phyloP scores from a whole-genome alignment of 2,888 invertebrate species.

The Bugula neritina region DNA sequence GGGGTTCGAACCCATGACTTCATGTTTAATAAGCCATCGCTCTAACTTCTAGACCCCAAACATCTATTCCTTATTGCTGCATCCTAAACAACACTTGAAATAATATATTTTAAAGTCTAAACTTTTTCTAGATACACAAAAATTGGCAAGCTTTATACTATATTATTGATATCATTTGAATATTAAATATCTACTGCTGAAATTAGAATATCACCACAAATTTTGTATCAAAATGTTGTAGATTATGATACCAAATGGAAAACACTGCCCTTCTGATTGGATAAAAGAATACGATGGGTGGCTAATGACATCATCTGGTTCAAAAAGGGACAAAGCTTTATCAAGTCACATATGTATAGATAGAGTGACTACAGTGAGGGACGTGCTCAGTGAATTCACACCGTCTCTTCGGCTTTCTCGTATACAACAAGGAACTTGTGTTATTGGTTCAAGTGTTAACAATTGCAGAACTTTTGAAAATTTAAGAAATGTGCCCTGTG shows the following conservation, averaged over 20 bases:
- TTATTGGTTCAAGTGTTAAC: not conserved
- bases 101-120: too few relatives aligned
- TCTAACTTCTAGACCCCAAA: too few relatives aligned
- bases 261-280: conserved; percentile 7
- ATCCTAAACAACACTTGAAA: too few relatives aligned
- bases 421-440: not conserved
- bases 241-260: conserved; percentile 20
- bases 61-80: too few relatives aligned
- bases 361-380: not conserved
- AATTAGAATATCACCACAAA: too few relatives aligned
- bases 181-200: too few relatives aligned
- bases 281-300: conserved; percentile 8
- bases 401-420: not conserved
- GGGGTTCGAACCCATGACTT: too few relatives aligned
- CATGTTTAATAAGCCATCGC: too few relatives aligned
- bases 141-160: too few relatives aligned
- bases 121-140: too few relatives aligned
- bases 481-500: not conserved
- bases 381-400: not conserved
- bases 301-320: not conserved
- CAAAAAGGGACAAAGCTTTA: not conserved
- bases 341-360: conserved; percentile 9
- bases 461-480: not conserved
- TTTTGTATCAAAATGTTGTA: too few relatives aligned
- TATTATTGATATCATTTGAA: too few relatives aligned